Base-by-base conservation (phyloP, 2,888 invertebrate species). In the Sarcophaga caerulescens region DNA sequence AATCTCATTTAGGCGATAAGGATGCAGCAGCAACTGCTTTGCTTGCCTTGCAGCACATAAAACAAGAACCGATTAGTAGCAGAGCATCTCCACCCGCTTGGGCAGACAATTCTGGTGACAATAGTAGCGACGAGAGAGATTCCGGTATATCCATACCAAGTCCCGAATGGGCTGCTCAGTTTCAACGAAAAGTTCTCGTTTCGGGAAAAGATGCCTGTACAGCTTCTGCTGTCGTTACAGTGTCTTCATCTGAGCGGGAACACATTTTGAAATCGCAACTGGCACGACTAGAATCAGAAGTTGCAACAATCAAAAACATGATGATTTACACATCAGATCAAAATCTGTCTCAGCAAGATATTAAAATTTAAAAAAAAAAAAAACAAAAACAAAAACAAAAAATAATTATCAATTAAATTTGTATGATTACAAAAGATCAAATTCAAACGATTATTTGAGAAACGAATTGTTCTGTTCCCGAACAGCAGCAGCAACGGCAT, bases 101-200 rank as follows among this genome's bases (percentile, higher is more conserved):
- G 0, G 97, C 97, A 96, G 97, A 97, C 92, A 92, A 92, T 77
- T 87, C 87, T 3, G 97, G 96, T 47, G 97, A 98, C 90, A 97
- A 97, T 47, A 97, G 97, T 80, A 97, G 97, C 90, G 98, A 98
- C 92, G 98, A 98, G 92, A 94, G 98, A 10, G 98, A 98, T 91
- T 97, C 97, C 0, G 98, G 98, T 8, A 98, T 98, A 89, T 97
- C 97, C 0, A 93, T 97, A 79, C 97, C 90, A 81, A 92, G 92
- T 47, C 89, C 92, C 35, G 93, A 93, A 87, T 93, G 90, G 94
- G 93, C 91, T 85, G 91, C 90, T 77, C 91, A 92, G 73, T 89
- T 91, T 70, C 92, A 92, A 66, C 89, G 91, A 14, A 92, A 92
- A 75, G 89, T 90, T 1, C 85, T 92, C 4, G 89, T 88, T 0